Evolutionary conservation across 1,140 invertebrate species (phyloP), one percentile per base, ranked within the genome.

Genomic region (Diachasmimorpha longicaudata): DNA sequence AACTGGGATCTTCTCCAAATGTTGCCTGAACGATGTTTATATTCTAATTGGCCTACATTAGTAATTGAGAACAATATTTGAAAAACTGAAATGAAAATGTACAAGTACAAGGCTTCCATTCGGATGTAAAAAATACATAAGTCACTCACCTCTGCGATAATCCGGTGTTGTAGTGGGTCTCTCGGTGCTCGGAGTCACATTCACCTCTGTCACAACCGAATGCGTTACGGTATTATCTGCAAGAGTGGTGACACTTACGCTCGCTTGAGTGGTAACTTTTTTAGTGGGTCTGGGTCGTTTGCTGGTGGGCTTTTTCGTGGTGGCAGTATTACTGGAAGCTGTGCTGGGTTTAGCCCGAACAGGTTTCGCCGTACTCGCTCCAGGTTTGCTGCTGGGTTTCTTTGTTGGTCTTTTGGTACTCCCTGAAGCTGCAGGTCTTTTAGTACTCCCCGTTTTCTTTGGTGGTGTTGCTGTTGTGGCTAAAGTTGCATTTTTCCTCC

Each of bases 401-500:
- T 90, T 87, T 0, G 90, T 91, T 4, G 89, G 86, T 1, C 14
- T n/a, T 37, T 11, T 13, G 2, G 71, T 70, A 5, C 52, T 44
- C 52, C 44, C 8, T 39, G 39, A 9, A 63, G 31, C 74, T 21
- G 72, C 73, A 13, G 76, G 78, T 55, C 70, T 71, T 72, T 44
- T 74, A 10, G 79, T 84, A 2, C 42, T 68, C 13, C 70, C 75
- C 0, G 91, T 90, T 66, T 86, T 89, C 75, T 89, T 89, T 6
- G 90, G 89, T 4, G 89, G 85, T 0, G 89, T 81, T 0, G 84
- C 77, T 63, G 66, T 70, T 10, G 79, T 55, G 6, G 77, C n/a
- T 0, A 84, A n/a, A 55, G 81, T 81, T 0, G 81, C 77, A 70
- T 90, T 92, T n/a, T 89, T 90, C 19, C 89, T 89, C 52, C 90